Percentiles rank a stretch among this genome's conserved stretches.
Evolutionary conservation across 2,113 vertebrate genomes (phyloP).

Genomic region (Boleophthalmus pectinirostris): DNA sequence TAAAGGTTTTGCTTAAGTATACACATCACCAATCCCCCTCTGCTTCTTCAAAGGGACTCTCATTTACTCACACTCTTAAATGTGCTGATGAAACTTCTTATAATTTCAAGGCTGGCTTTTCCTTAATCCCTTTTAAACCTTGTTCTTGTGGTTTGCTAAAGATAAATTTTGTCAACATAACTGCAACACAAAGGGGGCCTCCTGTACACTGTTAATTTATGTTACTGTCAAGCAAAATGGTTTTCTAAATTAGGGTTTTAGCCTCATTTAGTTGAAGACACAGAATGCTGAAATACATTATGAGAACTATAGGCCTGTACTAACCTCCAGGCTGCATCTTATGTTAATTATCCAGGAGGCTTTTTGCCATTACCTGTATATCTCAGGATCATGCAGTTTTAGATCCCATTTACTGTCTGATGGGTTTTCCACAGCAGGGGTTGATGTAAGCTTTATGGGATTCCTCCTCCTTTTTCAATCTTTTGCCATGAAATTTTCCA

Average conservation of each 20-base stretch:
- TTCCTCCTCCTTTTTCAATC: constrained; percentile 41
- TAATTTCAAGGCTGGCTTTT: constrained; percentile 42
- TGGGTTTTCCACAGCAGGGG: constrained; percentile 67
- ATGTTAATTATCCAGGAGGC: constrained; percentile 22
- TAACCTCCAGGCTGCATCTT: constrained; percentile 17
- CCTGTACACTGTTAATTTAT: constrained; percentile 47
- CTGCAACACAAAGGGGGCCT: constrained; percentile 37
- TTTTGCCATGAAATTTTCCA: constrained; percentile 71
- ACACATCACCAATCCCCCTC: constrained; percentile 7
- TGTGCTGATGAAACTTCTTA: constrained; percentile 21
- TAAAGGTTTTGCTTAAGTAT: constrained; percentile 7
- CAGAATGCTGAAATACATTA: constrained; percentile 34
- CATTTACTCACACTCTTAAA: neutral
- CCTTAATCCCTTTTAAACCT: constrained; percentile 34
- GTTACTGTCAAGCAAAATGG: constrained; percentile 53
- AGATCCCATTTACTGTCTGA: constrained; percentile 46
- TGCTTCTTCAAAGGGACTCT: constrained; percentile 3
- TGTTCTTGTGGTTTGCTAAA: constrained; percentile 42
- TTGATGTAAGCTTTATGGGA: constrained; percentile 45
- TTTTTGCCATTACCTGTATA: constrained; percentile 40
- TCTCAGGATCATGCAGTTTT: constrained; percentile 1
- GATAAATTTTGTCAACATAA: constrained; percentile 43
- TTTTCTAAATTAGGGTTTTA: too few relatives aligned
- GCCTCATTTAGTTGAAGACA: constrained; percentile 37
- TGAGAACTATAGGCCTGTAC: neutral